Evolutionary conservation across 2,888 invertebrate genomes (phyloP).

Genomic region (Endomychus coccineus): DNA sequence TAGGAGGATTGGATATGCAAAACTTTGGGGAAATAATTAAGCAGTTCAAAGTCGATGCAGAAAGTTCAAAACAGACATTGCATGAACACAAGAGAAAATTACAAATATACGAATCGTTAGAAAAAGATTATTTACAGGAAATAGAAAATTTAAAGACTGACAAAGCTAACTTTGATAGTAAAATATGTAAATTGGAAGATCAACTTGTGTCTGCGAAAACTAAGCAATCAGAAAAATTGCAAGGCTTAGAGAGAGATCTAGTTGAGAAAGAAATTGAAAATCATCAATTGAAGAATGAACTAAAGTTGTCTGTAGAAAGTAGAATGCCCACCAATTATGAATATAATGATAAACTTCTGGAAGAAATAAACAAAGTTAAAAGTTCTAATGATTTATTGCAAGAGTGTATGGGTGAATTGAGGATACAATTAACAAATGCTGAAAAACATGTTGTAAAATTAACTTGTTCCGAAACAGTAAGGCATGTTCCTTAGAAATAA

Average conservation of each 20-base stretch:
- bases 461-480: no score
- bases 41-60: constrained; percentile 22
- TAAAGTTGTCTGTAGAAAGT: constrained; percentile 2
- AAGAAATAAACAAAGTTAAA: no score
- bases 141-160: constrained; percentile 24
- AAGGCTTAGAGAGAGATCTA: constrained; percentile 21
- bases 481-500: no score
- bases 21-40: no score
- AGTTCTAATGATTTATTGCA: no score
- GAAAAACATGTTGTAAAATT: no score
- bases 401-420: no score
- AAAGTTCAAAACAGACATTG: constrained; percentile 28
- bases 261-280: constrained; percentile 20
- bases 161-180: constrained; percentile 15
- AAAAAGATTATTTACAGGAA: constrained; percentile 29
- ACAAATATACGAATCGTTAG: constrained; percentile 22
- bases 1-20: neutral
- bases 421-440: no score
- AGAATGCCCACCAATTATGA: neutral
- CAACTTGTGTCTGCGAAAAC: constrained; percentile 16
- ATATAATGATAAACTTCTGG: no score
- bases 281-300: constrained; percentile 14
- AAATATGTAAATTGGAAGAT: constrained; percentile 23
- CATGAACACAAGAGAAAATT: constrained; percentile 29
- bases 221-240: constrained; percentile 20